A percentile compares a stretch with the other conserved stretches of the same genome.
Evolutionary conservation across 2,888 invertebrate genomes (phyloP).

Genomic region (Phasia obesa): DNA sequence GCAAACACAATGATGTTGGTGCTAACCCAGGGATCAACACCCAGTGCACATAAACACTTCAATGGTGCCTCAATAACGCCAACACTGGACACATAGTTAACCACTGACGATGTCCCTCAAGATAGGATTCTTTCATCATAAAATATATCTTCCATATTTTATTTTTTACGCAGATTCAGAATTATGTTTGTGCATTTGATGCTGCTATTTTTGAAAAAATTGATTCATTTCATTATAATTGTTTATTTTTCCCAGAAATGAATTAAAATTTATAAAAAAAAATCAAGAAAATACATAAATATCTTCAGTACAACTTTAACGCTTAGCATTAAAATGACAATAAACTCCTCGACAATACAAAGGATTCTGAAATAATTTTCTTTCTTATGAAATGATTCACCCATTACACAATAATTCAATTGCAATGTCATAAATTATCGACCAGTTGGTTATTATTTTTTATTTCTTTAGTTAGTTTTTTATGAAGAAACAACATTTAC

Average conservation of each 20-base stretch:
- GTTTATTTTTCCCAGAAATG: slow-evolving; percentile 36
- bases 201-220: too few relatives aligned
- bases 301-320: neutral
- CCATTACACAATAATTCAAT: slow-evolving; percentile 66
- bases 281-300: slow-evolving; percentile 17
- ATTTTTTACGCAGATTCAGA: too few relatives aligned
- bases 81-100: too few relatives aligned
- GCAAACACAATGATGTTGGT: too few relatives aligned
- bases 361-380: slow-evolving; percentile 58
- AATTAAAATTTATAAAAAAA: slow-evolving; percentile 7
- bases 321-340: slow-evolving; percentile 10
- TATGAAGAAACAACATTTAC: slow-evolving; percentile 33
- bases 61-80: too few relatives aligned
- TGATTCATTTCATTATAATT: neutral
- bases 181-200: too few relatives aligned
- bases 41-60: too few relatives aligned
- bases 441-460: slow-evolving; percentile 46
- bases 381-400: slow-evolving; percentile 66
- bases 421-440: slow-evolving; percentile 64
- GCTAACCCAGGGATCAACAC: too few relatives aligned
- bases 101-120: too few relatives aligned
- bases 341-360: slow-evolving; percentile 15
- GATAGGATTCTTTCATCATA: too few relatives aligned
- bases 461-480: slow-evolving; percentile 18
- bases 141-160: too few relatives aligned